Base-by-base conservation (phyloP, 2,797 vertebrate species). In the Spinus olivaceus region DNA sequence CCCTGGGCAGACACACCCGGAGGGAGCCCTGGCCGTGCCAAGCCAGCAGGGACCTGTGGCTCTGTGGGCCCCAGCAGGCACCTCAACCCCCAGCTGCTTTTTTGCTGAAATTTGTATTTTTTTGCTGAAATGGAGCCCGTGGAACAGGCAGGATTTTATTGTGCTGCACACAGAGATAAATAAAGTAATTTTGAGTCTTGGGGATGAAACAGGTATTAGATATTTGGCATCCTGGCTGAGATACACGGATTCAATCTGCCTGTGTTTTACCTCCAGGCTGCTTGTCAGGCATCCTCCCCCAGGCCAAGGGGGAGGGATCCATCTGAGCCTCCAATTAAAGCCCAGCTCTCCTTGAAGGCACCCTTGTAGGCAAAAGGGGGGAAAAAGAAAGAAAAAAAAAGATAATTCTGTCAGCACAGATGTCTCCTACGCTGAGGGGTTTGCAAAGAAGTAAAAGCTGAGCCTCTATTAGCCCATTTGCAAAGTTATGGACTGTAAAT, bases 331-430 rank as follows among this genome's bases (percentile, higher is more conserved):
- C 87, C 87, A 76, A 20, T 79, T 94, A 96, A 96, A 95, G 70
- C 51, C 37, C 72, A 47, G 76, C 69, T 92, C 89, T 88, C 13
- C 4, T 83, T 93, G 88, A 92, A 96, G 54, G 72, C 87, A 81
- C 87, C 46, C 46, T 81, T 93, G 54, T 83, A 60, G 76, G 78
- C 22, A 54, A 81, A 61, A 11, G 19, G 14, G 4, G 2, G 0
- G 2, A 33, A 12, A 41, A 13, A 11, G 16, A 2, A 9, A 27
- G 33, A 8, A 23, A 51, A 23, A 51, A 66, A 67, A 82, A 95
- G 91, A 96, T 95, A 96, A 95, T 95, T 95, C 96, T 94, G 94
- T 95, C 95, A 95, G 69, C 94, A 93, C 95, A 88, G 86, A 78
- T 33, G 54, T 96, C 94, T 97, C 95, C 96, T 94, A 81, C 92